Evolutionary conservation across 2,113 vertebrate genomes (phyloP).

Genomic region (Paraplagusia blochii): DNA sequence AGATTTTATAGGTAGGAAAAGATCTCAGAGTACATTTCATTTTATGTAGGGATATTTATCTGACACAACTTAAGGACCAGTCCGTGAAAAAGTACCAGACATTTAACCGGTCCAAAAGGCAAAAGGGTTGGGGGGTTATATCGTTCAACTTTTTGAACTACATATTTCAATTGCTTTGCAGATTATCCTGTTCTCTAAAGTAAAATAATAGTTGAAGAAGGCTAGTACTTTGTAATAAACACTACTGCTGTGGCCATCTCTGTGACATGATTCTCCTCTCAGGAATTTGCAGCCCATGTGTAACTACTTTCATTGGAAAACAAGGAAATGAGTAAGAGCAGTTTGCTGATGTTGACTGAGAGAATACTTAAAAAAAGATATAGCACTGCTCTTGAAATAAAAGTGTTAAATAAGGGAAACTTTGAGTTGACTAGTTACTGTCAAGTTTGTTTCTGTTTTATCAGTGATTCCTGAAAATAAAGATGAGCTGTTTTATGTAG

Average conservation of each 20-base stretch:
- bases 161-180: too few relatives aligned
- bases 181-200: neutral
- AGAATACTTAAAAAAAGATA: neutral
- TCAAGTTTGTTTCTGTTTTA: slow-evolving; percentile 34
- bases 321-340: neutral
- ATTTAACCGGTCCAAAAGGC: too few relatives aligned
- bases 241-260: neutral
- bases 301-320: neutral
- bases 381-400: neutral
- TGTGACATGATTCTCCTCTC: neutral
- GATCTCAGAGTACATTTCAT: too few relatives aligned
- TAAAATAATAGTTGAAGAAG: neutral
- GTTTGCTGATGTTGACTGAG: neutral
- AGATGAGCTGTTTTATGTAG: slow-evolving; percentile 20
- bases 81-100: too few relatives aligned
- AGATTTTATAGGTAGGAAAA: too few relatives aligned
- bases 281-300: neutral
- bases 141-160: too few relatives aligned
- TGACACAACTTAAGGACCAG: too few relatives aligned
- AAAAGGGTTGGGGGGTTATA: too few relatives aligned
- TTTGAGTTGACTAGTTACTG: slow-evolving; percentile 49
- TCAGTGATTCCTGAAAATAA: slow-evolving; percentile 34
- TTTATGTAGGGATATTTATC: too few relatives aligned
- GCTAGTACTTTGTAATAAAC: neutral
- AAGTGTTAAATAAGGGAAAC: slow-evolving; percentile 25